Percentiles rank a stretch among this genome's conserved stretches.
phyloP scores from a whole-genome alignment of 2,113 vertebrate genomes.

The Meleagris gallopavo region DNA sequence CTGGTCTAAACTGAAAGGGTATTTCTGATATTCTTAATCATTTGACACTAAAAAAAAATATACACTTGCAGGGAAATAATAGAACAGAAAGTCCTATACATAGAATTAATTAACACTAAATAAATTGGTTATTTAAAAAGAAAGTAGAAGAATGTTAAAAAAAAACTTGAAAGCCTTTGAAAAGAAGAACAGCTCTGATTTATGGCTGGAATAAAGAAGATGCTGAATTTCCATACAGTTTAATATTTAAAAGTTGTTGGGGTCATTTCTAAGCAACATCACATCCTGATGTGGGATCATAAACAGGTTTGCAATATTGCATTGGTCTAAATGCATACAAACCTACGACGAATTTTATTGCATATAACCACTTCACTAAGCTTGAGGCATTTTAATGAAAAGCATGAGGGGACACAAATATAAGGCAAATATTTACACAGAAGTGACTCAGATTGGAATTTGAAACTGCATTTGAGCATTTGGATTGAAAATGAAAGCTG shows the following conservation, averaged over 20 bases:
- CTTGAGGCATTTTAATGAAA: constrained; percentile 13
- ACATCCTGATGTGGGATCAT: background rate
- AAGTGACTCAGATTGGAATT: background rate
- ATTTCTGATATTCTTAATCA: background rate
- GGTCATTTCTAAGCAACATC: background rate
- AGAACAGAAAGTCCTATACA: background rate
- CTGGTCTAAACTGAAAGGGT: background rate
- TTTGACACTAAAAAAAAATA: background rate
- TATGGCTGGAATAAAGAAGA: background rate
- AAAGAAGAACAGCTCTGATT: background rate
- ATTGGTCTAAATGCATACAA: background rate
- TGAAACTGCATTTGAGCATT: background rate
- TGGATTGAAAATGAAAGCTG: background rate
- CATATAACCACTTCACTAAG: background rate
- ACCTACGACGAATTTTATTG: background rate
- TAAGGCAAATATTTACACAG: background rate
- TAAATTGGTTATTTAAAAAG: background rate
- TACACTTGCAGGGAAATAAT: background rate
- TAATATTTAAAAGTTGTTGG: background rate
- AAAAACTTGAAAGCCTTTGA: background rate
- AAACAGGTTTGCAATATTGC: background rate
- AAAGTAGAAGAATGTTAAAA: background rate
- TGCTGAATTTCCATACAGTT: background rate
- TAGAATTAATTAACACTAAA: background rate
- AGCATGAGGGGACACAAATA: background rate